Base-by-base conservation (phyloP, 35 echinoderm and acorn worm genomes). In the Patiria miniata region DNA sequence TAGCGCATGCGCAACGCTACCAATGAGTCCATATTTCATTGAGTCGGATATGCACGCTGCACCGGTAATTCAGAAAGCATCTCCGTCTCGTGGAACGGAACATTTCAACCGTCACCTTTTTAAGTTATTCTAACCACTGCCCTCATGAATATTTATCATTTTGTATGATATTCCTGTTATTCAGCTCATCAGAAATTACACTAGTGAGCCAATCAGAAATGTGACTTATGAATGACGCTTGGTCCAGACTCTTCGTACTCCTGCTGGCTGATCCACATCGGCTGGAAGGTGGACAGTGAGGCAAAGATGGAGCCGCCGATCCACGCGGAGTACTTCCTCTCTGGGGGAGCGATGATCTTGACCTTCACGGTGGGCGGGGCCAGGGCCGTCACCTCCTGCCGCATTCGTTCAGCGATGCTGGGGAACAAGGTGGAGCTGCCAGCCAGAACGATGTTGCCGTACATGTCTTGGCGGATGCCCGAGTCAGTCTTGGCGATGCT, bases 231-330 rank as follows among this genome's bases (percentile, higher is more conserved):
- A 89, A 44, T 89, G 52, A 96, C 92, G 90, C 90, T 92, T 79
- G 94, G 94, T 44, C 94, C 94, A 89, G 94, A 92, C 55, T 96
- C 94, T 33, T 96, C 94, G 21, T 96, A 96, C 77, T 96, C 94
- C 37, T 91, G 86, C 53, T 96, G 91, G 73, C 89, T 96, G 65
- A 96, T 96, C 94, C 94, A 96, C 94, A 91, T 96, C 90, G 91
- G 94, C 81, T 96, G 94, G 85, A 96, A 96, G 76, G 94, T 96
- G 81, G 94, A 96, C 59, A 96, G 86, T 26, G 94, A 96, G 58
- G 94, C 90, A 53, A 96, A 59, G 82, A 96, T 96, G 77, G 94
- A 96, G 40, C 94, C 94, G 40, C 94, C 94, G 82, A 96, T 96
- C 94, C 94, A 96, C 53, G 92, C 94, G 32, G 94, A 96, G 86